Percentiles rank a stretch among this genome's conserved stretches.
These are phyloP conservation scores for Microtus ochrogaster DNA, from an alignment of 2,113 vertebrate genomes.

Conservation along the genomic window DNA sequence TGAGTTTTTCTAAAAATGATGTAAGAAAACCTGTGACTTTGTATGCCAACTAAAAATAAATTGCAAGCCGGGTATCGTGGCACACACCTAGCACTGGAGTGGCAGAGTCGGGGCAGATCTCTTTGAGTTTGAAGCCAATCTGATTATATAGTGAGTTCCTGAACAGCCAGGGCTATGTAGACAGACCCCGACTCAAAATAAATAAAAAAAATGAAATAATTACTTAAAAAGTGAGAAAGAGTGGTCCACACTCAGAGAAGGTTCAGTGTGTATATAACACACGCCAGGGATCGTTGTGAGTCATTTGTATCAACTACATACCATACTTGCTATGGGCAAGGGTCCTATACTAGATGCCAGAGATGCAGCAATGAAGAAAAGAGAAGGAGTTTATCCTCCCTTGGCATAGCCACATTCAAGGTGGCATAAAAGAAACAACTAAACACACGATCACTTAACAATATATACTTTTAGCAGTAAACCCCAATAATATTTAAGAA, in stretches of 20 bases:
- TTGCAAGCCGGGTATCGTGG: neutral
- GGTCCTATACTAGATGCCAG: neutral
- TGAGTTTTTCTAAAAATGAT: neutral
- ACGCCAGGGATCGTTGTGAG: neutral
- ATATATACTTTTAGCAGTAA: neutral
- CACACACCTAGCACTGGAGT: neutral
- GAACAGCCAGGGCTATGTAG: neutral
- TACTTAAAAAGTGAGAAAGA: neutral
- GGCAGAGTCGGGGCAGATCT: neutral
- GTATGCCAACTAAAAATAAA: neutral
- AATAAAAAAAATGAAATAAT: neutral
- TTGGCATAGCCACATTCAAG: constrained; percentile 4
- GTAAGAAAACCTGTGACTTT: neutral
- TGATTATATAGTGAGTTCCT: neutral
- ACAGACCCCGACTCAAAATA: neutral
- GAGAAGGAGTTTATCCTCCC: neutral
- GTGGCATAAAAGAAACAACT: neutral
- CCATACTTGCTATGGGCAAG: neutral
- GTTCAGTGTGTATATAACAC: neutral
- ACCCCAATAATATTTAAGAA: neutral
- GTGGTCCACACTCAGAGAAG: neutral
- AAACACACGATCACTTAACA: neutral
- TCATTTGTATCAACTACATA: neutral
- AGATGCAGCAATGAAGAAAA: neutral
- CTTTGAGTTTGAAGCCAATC: neutral